phyloP scores from a whole-genome alignment of 2,888 invertebrate species.

The Taenaris catops region DNA sequence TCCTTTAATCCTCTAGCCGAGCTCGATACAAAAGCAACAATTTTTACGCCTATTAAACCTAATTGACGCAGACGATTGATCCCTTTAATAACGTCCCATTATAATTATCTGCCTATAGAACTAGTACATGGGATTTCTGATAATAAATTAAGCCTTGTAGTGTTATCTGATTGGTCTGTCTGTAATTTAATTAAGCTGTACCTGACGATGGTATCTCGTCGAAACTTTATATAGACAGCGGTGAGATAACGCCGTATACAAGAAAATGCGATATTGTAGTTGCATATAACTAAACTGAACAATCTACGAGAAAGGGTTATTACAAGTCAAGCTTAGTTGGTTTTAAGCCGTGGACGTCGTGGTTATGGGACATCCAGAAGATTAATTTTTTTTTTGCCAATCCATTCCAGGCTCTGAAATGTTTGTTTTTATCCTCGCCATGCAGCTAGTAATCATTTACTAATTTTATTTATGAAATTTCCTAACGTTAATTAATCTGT shows the following conservation, averaged over 20 bases:
- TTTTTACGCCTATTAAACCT: conserved; percentile 10
- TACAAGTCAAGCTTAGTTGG: too few species aligned
- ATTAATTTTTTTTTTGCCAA: too few species aligned
- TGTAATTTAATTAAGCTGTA: conserved; percentile 31
- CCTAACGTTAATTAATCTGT: too few species aligned
- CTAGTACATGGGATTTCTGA: conserved; percentile 19
- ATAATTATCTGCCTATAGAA: conserved; percentile 16
- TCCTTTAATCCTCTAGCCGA: conserved; percentile 5
- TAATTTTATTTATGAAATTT: too few species aligned
- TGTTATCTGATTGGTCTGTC: conserved; percentile 24
- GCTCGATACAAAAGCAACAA: conserved; percentile 9
- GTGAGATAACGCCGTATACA: conserved; percentile 23
- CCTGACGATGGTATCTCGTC: conserved; percentile 29
- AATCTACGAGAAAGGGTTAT: too few species aligned
- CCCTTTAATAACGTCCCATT: conserved; percentile 18
- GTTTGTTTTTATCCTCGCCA: too few species aligned
- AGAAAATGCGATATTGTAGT: too few species aligned
- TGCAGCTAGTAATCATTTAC: too few species aligned
- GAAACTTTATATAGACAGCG: conserved; percentile 29
- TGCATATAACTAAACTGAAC: too few species aligned
- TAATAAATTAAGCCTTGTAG: conserved; percentile 26
- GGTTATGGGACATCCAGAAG: too few species aligned
- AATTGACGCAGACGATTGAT: conserved; percentile 10
- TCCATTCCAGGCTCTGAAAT: too few species aligned
- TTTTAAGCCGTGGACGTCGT: too few species aligned